These are phyloP conservation scores for Ficedula albicollis DNA, from an alignment of 2,797 vertebrate species.

Conservation along the genomic window DNA sequence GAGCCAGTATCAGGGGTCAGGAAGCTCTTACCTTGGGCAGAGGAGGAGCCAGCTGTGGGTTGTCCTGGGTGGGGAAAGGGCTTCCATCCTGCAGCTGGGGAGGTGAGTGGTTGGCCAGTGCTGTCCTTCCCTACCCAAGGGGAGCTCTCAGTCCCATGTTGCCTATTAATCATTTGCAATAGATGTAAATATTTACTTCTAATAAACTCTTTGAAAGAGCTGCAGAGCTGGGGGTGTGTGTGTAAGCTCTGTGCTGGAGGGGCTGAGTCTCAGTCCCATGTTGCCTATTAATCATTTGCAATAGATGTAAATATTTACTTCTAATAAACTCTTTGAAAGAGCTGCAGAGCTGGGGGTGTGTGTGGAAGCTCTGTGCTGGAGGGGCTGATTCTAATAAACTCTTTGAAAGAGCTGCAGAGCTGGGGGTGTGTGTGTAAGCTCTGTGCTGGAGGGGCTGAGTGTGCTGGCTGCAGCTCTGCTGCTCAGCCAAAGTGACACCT, in stretches of 20 bases:
- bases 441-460: neutral
- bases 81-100: neutral
- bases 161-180: slow-evolving; percentile 75
- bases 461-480: neutral
- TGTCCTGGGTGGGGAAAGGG: neutral
- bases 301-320: slow-evolving; percentile 75
- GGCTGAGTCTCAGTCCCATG: neutral
- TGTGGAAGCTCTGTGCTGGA: neutral
- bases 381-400: too few species aligned
- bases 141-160: slow-evolving; percentile 31
- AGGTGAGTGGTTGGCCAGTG: slow-evolving; percentile 1
- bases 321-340: slow-evolving; percentile 76
- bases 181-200: slow-evolving; percentile 73
- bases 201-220: slow-evolving; percentile 76
- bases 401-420: too few species aligned
- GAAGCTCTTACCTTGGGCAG: slow-evolving; percentile 16
- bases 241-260: neutral
- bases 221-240: neutral
- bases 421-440: too few species aligned
- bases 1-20: neutral
- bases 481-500: neutral
- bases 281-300: slow-evolving; percentile 73
- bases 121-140: neutral
- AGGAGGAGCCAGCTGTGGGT: slow-evolving; percentile 8
- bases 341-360: neutral